Base-by-base conservation (phyloP, 2,888 invertebrate species). In the Abrostola triplasia region DNA sequence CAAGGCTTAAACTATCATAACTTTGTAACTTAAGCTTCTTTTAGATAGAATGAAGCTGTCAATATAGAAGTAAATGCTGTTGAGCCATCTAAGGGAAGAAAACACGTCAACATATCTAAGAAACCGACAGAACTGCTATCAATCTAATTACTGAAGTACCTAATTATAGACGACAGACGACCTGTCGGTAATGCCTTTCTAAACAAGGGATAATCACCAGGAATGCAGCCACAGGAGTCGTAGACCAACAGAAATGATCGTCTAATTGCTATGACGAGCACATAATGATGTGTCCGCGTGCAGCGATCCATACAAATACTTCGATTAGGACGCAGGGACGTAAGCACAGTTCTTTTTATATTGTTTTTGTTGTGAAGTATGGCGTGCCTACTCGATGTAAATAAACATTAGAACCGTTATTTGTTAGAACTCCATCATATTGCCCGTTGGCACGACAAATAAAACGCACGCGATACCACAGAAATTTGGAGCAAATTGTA, bases 241-340 rank as follows among this genome's bases (percentile, higher is more conserved):
- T 73, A 53, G 77, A 70, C 44, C 63, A 62, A 66, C 78, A 57
- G 69, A 80, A 81, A 83, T 82, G 84, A 84, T 72, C 71, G 76
- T 63, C 77, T 84, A 83, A 89, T 90, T 88, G 80, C 81, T 83
- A 85, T 87, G 84, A 73, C 67, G 59, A 72, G 73, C 84, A 80
- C 84, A 82, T 80, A 79, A 71, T 77, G 65, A 67, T 73, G 70
- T 67, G 71, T 75, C 76, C 67, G 76, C 79, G 78, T 70, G 42
- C 36, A 41, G 50, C 60, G 65, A 49, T 75, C 35, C 71, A 77
- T 77, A 76, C 67, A 61, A 77, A 77, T 71, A 48, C 59, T 63
- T 59, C 62, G 74, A 64, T 77, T 62, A 60, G 51, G 50, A 36
- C 41, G 42, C 24, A 53, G 49, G 24, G 24, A 24, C 24, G 24